Evolutionary conservation across 1,140 invertebrate genomes (phyloP).

Genomic region (Drosophila trapezifrons): DNA sequence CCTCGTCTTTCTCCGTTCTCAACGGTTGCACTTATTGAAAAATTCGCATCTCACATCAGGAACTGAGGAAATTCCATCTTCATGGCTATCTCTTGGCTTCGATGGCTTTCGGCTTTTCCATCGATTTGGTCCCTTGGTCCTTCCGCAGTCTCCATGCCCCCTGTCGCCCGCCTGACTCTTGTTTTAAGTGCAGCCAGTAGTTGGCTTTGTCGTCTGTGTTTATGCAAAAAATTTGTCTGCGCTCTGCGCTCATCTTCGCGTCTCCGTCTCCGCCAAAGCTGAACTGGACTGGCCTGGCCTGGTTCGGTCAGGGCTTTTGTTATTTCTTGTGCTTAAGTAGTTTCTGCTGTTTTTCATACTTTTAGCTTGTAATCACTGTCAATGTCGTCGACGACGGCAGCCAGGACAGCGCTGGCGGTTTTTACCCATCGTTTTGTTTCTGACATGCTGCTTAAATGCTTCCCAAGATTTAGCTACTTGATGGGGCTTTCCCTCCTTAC

Average conservation of each 20-base stretch:
- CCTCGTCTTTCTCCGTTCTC: not conserved
- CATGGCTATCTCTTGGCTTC: constrained; percentile 61
- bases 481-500: constrained; percentile 72
- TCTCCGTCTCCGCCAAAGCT: not conserved
- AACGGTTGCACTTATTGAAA: constrained; percentile 76
- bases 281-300: constrained; percentile 12
- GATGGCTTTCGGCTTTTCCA: constrained; percentile 62
- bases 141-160: not conserved
- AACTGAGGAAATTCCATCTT: constrained; percentile 69
- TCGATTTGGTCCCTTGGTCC: constrained; percentile 56
- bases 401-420: constrained; percentile 34
- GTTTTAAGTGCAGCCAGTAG: constrained; percentile 78
- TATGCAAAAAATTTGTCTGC: constrained; percentile 82
- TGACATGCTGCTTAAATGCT: constrained; percentile 82
- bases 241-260: constrained; percentile 24
- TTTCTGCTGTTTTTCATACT: constrained; percentile 83
- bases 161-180: constrained; percentile 45
- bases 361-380: constrained; percentile 83
- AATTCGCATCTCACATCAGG: constrained; percentile 65
- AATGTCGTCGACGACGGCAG: constrained; percentile 68
- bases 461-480: constrained; percentile 81
- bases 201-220: constrained; percentile 82
- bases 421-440: constrained; percentile 67
- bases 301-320: constrained; percentile 62
- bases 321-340: constrained; percentile 82